A percentile compares a stretch with the other conserved stretches of the same genome.
Conservation (phyloP, 2,888 invertebrate species). For the Tribolium freemani region DNA sequence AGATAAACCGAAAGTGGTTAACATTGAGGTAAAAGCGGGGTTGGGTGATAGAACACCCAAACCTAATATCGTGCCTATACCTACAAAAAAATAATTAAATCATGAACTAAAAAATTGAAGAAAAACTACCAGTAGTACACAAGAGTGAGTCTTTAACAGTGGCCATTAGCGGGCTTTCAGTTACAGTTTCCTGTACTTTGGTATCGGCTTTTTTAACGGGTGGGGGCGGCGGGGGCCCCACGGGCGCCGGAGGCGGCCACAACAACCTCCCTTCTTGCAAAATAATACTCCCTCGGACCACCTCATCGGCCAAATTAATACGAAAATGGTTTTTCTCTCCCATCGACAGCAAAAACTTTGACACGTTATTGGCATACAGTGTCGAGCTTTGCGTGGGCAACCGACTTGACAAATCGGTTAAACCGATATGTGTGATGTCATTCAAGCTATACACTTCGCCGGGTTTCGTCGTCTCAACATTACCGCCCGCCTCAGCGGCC, state of each 20-base stretch:
- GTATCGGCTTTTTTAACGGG: slow-evolving; percentile 65
- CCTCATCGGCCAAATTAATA: slow-evolving; percentile 88
- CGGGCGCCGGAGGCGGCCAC: slow-evolving; percentile 85
- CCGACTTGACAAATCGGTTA: slow-evolving; percentile 87
- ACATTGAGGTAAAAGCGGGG: slow-evolving; percentile 88
- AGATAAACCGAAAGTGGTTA: slow-evolving; percentile 86
- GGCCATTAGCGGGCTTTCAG: slow-evolving; percentile 75
- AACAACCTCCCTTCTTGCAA: slow-evolving; percentile 80
- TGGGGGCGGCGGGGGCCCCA: slow-evolving; percentile 68
- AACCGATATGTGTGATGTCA: slow-evolving; percentile 87
- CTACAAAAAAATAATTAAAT: slow-evolving; percentile 63
- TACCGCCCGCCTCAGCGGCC: slow-evolving; percentile 91
- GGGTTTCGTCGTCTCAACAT: slow-evolving; percentile 85
- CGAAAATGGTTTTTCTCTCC: slow-evolving; percentile 84
- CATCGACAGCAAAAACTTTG: slow-evolving; percentile 86
- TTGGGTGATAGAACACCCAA: slow-evolving; percentile 85
- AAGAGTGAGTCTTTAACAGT: slow-evolving; percentile 67
- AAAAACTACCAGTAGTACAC: slow-evolving; percentile 36
- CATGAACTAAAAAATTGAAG: neutral
- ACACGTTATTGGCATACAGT: slow-evolving; percentile 91
- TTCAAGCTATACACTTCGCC: slow-evolving; percentile 82
- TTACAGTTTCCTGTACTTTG: slow-evolving; percentile 51
- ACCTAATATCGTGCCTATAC: slow-evolving; percentile 78
- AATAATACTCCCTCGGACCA: slow-evolving; percentile 86
- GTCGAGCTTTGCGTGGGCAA: slow-evolving; percentile 90